phyloP scores from a whole-genome alignment of 2,797 vertebrate genomes.

The Sternarchorhynchus goeldii region DNA sequence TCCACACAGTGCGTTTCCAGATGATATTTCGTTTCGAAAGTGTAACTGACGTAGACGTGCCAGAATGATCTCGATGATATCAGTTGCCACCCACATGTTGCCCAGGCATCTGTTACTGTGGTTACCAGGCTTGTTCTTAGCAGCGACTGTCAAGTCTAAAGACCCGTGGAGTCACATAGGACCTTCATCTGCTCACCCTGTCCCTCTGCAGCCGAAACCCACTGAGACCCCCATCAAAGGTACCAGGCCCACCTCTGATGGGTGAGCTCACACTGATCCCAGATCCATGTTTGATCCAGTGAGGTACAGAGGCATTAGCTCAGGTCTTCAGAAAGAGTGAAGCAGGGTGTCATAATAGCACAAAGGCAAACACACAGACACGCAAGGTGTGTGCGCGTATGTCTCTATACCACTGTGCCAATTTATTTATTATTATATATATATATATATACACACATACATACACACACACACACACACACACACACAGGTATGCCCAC shows the following conservation, averaged over 20 bases:
- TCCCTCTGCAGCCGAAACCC: slow-evolving; percentile 55
- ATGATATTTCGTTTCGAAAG: slow-evolving; percentile 16
- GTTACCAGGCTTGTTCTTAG: slow-evolving; percentile 52
- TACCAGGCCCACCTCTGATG: slow-evolving; percentile 54
- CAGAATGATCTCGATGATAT: slow-evolving; percentile 53
- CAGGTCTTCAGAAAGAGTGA: slow-evolving; percentile 72
- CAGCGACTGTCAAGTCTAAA: slow-evolving; percentile 63
- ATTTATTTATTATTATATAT: too few species aligned
- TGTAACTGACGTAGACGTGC: slow-evolving; percentile 27
- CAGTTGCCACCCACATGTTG: slow-evolving; percentile 26
- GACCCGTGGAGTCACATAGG: slow-evolving; percentile 69
- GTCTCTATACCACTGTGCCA: too few species aligned
- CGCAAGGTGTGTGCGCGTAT: too few species aligned
- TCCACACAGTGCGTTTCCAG: neutral
- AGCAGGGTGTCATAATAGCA: slow-evolving; percentile 71
- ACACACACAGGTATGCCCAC: neutral
- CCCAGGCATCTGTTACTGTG: slow-evolving; percentile 58
- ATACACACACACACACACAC: neutral
- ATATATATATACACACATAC: neutral
- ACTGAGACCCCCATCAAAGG: slow-evolving; percentile 44
- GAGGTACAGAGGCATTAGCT: slow-evolving; percentile 70
- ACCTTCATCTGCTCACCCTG: slow-evolving; percentile 55
- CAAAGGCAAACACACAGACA: neutral
- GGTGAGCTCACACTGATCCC: slow-evolving; percentile 71
- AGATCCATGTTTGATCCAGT: slow-evolving; percentile 76